Evolutionary conservation across 2,113 vertebrate species (phyloP).

Genomic region (Phrynosoma platyrhinos): DNA sequence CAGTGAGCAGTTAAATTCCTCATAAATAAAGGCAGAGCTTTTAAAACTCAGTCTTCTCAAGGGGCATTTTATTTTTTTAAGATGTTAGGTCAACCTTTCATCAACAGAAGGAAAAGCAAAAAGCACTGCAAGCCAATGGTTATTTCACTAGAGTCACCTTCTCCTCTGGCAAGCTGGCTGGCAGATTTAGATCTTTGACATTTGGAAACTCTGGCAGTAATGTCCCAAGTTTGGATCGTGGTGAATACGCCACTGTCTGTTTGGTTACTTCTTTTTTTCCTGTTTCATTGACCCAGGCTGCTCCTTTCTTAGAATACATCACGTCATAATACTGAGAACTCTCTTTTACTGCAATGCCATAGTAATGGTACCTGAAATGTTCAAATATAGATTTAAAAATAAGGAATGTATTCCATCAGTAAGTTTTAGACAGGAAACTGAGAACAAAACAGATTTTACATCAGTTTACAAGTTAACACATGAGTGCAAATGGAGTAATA

Average conservation of each 20-base stretch:
- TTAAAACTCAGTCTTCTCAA: constrained; percentile 51
- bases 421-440: constrained; percentile 19
- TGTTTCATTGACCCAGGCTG: constrained; percentile 98
- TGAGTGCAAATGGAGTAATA: constrained; percentile 36
- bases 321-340: constrained; percentile 98
- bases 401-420: constrained; percentile 21
- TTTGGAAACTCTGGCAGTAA: constrained; percentile 99
- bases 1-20: constrained; percentile 33
- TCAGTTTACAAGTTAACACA: constrained; percentile 31
- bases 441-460: constrained; percentile 22
- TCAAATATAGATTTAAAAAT: constrained; percentile 33
- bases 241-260: constrained; percentile 99
- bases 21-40: constrained; percentile 59
- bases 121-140: constrained; percentile 50
- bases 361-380: constrained; percentile 94
- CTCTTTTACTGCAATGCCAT: constrained; percentile 98
- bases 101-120: constrained; percentile 29
- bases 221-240: constrained; percentile 98
- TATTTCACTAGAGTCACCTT: constrained; percentile 89
- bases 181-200: constrained; percentile 99
- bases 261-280: constrained; percentile 99
- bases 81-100: constrained; percentile 53
- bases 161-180: constrained; percentile 96
- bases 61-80: constrained; percentile 29
- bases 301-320: constrained; percentile 99